These are phyloP conservation scores for Keiferia lycopersicella DNA, from an alignment of 2,888 invertebrate species.

Conservation along the genomic window DNA sequence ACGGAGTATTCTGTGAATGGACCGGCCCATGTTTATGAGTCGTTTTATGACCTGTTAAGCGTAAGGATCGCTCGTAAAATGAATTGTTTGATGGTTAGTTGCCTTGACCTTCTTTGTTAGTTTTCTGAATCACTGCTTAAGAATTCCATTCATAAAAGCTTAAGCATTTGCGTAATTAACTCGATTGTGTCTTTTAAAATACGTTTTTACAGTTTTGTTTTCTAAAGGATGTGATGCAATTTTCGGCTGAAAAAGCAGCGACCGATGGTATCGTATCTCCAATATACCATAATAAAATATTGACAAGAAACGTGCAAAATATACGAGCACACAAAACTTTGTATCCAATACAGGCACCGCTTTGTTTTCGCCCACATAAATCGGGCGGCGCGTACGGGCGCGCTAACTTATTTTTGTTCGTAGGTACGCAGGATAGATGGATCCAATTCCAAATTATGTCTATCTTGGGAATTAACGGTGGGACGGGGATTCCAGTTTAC, in stretches of 20 bases:
- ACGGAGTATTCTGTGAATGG: slow-evolving; percentile 72
- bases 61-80: slow-evolving; percentile 76
- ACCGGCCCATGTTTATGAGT: slow-evolving; percentile 71
- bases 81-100: slow-evolving; percentile 63
- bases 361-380: slow-evolving; percentile 74
- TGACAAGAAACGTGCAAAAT: slow-evolving; percentile 36
- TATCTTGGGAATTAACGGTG: slow-evolving; percentile 81
- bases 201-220: neutral
- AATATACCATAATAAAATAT: slow-evolving; percentile 25
- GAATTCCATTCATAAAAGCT: slow-evolving; percentile 43
- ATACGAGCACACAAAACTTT: slow-evolving; percentile 43
- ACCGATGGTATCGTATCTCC: slow-evolving; percentile 8
- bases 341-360: slow-evolving; percentile 49
- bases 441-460: slow-evolving; percentile 83
- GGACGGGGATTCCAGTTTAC: slow-evolving; percentile 79
- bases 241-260: neutral
- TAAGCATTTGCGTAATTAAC: slow-evolving; percentile 7
- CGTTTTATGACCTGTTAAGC: slow-evolving; percentile 77
- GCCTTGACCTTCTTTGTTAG: slow-evolving; percentile 47
- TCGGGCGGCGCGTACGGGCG: slow-evolving; percentile 54
- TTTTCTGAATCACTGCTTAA: slow-evolving; percentile 41
- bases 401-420: slow-evolving; percentile 77
- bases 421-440: slow-evolving; percentile 78
- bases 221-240: neutral
- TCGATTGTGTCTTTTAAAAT: neutral